These are phyloP conservation scores for Eurystomus glaucurus DNA, from an alignment of 2,797 vertebrate species.

Conservation along the genomic window DNA sequence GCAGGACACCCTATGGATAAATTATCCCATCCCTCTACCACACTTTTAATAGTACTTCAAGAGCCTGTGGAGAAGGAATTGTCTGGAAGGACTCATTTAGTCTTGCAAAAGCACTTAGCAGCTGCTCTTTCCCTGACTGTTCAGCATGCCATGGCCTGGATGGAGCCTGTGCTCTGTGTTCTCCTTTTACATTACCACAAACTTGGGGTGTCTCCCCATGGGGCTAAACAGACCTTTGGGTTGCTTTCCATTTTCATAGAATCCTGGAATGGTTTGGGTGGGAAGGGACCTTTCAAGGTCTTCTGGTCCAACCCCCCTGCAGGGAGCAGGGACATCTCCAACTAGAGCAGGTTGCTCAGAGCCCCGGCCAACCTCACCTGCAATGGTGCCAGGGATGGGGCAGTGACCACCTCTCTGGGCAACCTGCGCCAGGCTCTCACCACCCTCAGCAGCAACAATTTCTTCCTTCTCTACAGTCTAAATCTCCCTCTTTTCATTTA, in stretches of 20 bases:
- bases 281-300: background rate
- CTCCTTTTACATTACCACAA: background rate
- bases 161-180: background rate
- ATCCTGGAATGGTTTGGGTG: no score
- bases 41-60: no score
- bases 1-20: background rate
- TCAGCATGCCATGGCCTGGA: accelerated
- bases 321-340: background rate
- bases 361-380: no score
- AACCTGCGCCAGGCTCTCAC: background rate
- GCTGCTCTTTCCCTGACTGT: background rate
- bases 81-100: background rate
- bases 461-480: no score
- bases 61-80: background rate
- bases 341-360: background rate
- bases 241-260: background rate
- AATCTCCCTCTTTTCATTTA: no score
- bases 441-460: no score
- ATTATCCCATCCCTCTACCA: background rate
- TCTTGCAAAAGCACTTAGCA: background rate
- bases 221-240: background rate
- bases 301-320: background rate
- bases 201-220: accelerated
- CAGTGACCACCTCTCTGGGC: no score
- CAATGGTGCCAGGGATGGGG: no score